phyloP scores from a whole-genome alignment of 2,797 vertebrate genomes.

The Hozukius guyotensis region DNA sequence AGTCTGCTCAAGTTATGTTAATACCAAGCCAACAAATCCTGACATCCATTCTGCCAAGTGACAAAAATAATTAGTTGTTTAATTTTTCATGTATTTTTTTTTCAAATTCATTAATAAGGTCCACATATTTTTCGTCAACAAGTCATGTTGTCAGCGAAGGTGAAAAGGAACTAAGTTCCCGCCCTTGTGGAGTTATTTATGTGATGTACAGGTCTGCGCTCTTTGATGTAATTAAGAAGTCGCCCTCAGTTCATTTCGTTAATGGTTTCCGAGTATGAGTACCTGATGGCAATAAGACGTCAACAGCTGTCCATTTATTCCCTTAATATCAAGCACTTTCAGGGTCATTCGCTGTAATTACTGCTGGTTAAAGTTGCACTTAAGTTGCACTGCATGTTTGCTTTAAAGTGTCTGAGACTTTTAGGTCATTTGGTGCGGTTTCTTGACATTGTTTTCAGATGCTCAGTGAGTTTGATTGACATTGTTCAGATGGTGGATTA shows the following conservation, averaged over 20 bases:
- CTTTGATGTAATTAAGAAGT: slow-evolving; percentile 25
- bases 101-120: not conserved
- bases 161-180: not conserved
- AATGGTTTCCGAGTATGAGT: slow-evolving; percentile 12
- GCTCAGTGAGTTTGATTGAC: not conserved
- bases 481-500: not conserved
- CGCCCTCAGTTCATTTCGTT: slow-evolving; percentile 13
- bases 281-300: slow-evolving; percentile 8
- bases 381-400: not conserved
- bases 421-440: not conserved
- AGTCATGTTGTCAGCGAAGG: not conserved
- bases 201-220: not conserved
- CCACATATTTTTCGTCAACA: not conserved
- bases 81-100: slow-evolving; percentile 1
- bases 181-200: not conserved
- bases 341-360: slow-evolving; percentile 8
- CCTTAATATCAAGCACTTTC: not conserved
- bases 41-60: not conserved
- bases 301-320: slow-evolving; percentile 30
- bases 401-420: not conserved
- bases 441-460: not conserved
- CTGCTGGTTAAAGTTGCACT: not conserved
- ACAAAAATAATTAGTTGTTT: slow-evolving; percentile 8
- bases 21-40: slow-evolving; percentile 1
- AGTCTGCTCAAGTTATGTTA: not conserved